These are phyloP conservation scores for Anoplolepis gracilipes DNA, from an alignment of 1,140 invertebrate species.

Conservation along the genomic window DNA sequence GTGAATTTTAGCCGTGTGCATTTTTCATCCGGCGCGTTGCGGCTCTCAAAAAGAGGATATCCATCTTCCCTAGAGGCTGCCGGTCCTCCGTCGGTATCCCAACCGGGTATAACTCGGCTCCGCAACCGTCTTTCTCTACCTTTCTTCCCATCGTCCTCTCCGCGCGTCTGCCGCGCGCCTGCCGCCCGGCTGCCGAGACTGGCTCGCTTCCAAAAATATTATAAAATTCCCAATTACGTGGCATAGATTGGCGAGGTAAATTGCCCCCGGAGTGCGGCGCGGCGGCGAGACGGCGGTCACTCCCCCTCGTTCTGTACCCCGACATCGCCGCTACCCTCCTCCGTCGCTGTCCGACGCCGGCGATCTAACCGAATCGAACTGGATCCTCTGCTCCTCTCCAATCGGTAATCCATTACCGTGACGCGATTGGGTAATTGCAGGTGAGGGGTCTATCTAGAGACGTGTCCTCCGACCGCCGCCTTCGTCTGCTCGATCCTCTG, in stretches of 20 bases:
- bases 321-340: conserved; percentile 68
- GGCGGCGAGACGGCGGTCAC: conserved; percentile 70
- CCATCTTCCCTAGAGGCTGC: conserved; percentile 83
- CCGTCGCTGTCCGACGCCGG: conserved; percentile 28
- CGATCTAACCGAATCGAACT: conserved; percentile 72
- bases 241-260: conserved; percentile 84
- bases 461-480: conserved; percentile 73
- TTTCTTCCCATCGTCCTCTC: conserved; percentile 61
- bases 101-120: conserved; percentile 65
- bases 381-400: conserved; percentile 75
- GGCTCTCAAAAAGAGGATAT: conserved; percentile 84
- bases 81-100: conserved; percentile 67
- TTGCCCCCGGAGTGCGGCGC: conserved; percentile 76
- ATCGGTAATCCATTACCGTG: conserved; percentile 84
- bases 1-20: conserved; percentile 84
- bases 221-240: conserved; percentile 85
- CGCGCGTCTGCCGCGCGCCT: conserved; percentile 42
- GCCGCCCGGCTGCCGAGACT: conserved; percentile 74
- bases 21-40: conserved; percentile 83
- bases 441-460: conserved; percentile 81
- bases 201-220: conserved; percentile 85
- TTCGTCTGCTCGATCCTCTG: conserved; percentile 44
- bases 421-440: conserved; percentile 84
- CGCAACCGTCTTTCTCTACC: conserved; percentile 58
- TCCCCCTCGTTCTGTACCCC: conserved; percentile 64